Evolutionary conservation across 2,888 invertebrate species (phyloP).

Genomic region (Eledona agricola): DNA sequence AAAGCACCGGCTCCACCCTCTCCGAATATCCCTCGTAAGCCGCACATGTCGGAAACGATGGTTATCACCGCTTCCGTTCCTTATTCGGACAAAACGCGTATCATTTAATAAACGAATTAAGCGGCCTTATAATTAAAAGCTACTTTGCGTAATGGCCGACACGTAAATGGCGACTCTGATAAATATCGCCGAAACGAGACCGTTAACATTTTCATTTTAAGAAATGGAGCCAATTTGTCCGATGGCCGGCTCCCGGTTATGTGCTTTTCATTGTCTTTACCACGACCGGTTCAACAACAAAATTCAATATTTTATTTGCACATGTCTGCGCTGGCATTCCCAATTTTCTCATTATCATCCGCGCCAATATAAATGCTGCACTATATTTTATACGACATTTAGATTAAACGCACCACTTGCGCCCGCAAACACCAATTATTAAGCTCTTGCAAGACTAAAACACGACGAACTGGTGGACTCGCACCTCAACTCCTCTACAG

Average conservation of each 20-base stretch:
- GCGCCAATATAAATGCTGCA: too few relatives aligned
- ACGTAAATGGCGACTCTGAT: slow-evolving; percentile 25
- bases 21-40: too few relatives aligned
- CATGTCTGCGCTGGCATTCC: too few relatives aligned
- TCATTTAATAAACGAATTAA: slow-evolving; percentile 29
- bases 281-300: slow-evolving; percentile 9
- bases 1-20: too few relatives aligned
- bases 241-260: slow-evolving; percentile 18
- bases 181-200: slow-evolving; percentile 17
- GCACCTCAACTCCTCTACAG: too few relatives aligned
- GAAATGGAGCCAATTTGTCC: slow-evolving; percentile 29
- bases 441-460: too few relatives aligned
- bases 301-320: slow-evolving; percentile 18
- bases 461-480: too few relatives aligned
- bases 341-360: too few relatives aligned
- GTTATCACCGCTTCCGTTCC: slow-evolving; percentile 15
- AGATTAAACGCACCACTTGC: too few relatives aligned
- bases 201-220: slow-evolving; percentile 24
- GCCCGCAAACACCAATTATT: too few relatives aligned
- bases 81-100: slow-evolving; percentile 16
- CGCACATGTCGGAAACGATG: slow-evolving; percentile 21
- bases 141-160: slow-evolving; percentile 23
- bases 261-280: slow-evolving; percentile 14
- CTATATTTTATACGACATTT: too few relatives aligned
- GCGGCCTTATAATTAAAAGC: slow-evolving; percentile 30